Conservation (phyloP, 1,140 invertebrate species). For the Drosophila neocordata region DNA sequence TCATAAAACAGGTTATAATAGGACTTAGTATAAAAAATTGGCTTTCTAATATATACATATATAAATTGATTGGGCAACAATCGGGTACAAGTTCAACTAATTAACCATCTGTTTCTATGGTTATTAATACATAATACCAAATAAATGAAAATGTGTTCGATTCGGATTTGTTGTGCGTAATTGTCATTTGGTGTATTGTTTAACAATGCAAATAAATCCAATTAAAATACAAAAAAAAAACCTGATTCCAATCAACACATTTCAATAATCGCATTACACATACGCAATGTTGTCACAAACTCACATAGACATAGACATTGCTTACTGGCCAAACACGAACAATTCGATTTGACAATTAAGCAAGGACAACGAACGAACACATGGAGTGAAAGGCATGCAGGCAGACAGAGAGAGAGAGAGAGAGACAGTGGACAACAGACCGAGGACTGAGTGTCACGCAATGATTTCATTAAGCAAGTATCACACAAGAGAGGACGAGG, state of each 20-base stretch:
- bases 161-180: background rate
- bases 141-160: background rate
- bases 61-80: too few relatives aligned
- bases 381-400: background rate
- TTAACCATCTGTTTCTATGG: background rate
- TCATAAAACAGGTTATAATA: too few relatives aligned
- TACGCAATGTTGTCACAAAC: slow-evolving; percentile 48
- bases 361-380: background rate
- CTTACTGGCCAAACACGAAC: slow-evolving; percentile 4
- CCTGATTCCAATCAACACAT: slow-evolving; percentile 69
- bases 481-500: too few relatives aligned
- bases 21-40: too few relatives aligned
- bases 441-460: slow-evolving; percentile 28
- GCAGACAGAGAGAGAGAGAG: background rate
- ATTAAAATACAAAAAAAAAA: slow-evolving; percentile 71
- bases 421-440: background rate
- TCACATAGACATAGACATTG: slow-evolving; percentile 17
- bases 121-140: background rate
- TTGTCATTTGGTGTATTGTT: slow-evolving; percentile 6
- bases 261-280: slow-evolving; percentile 70
- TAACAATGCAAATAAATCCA: slow-evolving; percentile 48
- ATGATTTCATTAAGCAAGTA: slow-evolving; percentile 60
- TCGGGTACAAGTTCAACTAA: background rate
- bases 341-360: slow-evolving; percentile 69
- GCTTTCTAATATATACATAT: too few relatives aligned